Evolutionary conservation across 2,888 invertebrate genomes (phyloP), one percentile per base, ranked within the genome.

Genomic region (Conistra vaccinii): DNA sequence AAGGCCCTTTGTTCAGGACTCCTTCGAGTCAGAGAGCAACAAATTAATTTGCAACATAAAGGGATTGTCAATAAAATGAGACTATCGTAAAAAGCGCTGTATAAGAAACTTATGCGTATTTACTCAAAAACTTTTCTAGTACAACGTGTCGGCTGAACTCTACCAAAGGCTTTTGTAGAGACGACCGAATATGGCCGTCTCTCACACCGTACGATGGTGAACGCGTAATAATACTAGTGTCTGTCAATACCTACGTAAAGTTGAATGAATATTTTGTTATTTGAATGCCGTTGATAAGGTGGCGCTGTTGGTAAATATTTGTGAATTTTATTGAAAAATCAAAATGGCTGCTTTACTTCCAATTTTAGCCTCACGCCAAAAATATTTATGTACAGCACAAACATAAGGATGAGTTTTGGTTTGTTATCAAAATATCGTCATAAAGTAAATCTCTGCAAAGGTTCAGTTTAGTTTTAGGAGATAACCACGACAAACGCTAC

Each of bases 41-140:
- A 86, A 86, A 87, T 87, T 87, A 87, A 86, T 87, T 86, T 83
- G 70, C 75, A 78, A 75, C 83, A 80, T 75, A 83, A 76, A 82
- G 76, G 82, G 63, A 85, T 82, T 81, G 85, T 55, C 76, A 82
- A 80, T 85, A 80, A 82, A 82, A 69, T 26, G 68, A 61, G 65
- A 65, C 61, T 74, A 83, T 85, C 81, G 79, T 84, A 85, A 83
- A 82, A 82, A 73, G 67, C 53, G 58, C 62, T 69, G 35, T 76
- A 42, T 74, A 70, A 79, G 79, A 67, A 86, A 87, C 83, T 86
- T 85, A 75, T 78, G 69, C 62, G 76, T 88, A 86, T 88, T 88
- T 85, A 81, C 85, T 86, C 80, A 83, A 81, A 85, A 90, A 90
- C 80, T 90, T 90, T 85, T 69, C 83, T 85, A 84, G 81, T 85